Conservation (phyloP, 1,140 invertebrate species). For the Magallana gigas region DNA sequence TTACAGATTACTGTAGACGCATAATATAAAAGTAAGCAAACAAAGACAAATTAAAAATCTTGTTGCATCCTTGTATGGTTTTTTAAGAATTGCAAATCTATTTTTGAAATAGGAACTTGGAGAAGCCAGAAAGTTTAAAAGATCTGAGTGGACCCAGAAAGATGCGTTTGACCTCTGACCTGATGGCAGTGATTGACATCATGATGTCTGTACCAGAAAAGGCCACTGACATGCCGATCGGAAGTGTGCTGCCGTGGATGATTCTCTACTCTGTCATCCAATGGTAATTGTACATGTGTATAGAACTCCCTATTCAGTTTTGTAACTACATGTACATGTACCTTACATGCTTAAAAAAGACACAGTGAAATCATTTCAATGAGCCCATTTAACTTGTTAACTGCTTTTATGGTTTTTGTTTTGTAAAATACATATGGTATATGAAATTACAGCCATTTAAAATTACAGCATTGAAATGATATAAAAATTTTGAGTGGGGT, state of each 20-base stretch:
- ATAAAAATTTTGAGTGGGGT: no score
- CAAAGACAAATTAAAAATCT: neutral
- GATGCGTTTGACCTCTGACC: constrained; percentile 86
- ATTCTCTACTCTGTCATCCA: constrained; percentile 88
- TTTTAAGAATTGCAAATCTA: neutral
- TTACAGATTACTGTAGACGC: no score
- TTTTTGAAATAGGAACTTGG: constrained; percentile 67
- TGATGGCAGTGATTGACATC: constrained; percentile 86
- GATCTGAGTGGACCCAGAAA: constrained; percentile 65
- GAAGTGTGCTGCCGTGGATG: constrained; percentile 89
- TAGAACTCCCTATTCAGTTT: no score
- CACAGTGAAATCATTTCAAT: no score
- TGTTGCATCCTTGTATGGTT: neutral
- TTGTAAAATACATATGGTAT: no score
- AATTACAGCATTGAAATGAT: no score
- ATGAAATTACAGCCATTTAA: no score
- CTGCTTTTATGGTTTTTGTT: no score
- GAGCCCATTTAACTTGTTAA: no score
- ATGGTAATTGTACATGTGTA: constrained; percentile 54
- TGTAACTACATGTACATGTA: no score
- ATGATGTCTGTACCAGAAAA: constrained; percentile 84
- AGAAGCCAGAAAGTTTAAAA: constrained; percentile 79
- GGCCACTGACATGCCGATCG: constrained; percentile 85
- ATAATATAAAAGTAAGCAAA: no score
- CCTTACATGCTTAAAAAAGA: no score